Evolutionary conservation across 2,888 invertebrate genomes (phyloP), one percentile per base, ranked within the genome.

Genomic region (Acronicta leporina): DNA sequence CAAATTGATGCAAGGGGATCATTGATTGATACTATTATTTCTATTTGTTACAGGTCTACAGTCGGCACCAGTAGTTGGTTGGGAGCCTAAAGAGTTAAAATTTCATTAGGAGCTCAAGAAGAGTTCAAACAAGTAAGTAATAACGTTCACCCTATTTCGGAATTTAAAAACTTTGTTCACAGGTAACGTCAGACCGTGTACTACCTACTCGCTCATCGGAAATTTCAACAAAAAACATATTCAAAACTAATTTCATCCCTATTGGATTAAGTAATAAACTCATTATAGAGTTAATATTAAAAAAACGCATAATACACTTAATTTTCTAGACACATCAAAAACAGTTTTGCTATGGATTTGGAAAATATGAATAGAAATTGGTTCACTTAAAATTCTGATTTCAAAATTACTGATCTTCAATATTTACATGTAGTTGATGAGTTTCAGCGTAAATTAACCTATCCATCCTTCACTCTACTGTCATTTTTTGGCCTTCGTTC

Each of bases 61-160:
- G 79, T 89, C 79, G 86, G 80, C 79, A 90, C 81, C 83, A 73
- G 90, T 88, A 74, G 67, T 89, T 90, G 90, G 84, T 85, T 87
- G 77, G 91, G 87, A 84, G 94, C 92, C 87, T 94, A 94, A 89
- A 92, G 88, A 85, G 83, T 84, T 91, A 94, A 87, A 85, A 94
- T 94, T 94, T 92, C 94, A 86, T 80, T 89, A 88, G 91, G 93
- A 87, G 87, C 92, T 93, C 93, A 85, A 85, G 91, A 91, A 88
- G 94, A 94, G 92, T 93, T 92, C 91, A 88, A 93, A 81, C 66
- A 94, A 92, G 94, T 94, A 89, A 94, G 94, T 94, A 88, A 84
- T 81, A 53, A 72, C 81, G 85, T 85, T 86, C 83, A 69, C 77
- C 67, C 69, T 68, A 69, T 48, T 70, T 58, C 67, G 47, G 52